Evolutionary conservation across 2,113 vertebrate genomes (phyloP), one percentile per base, ranked within the genome.

Genomic region (Martes martes): DNA sequence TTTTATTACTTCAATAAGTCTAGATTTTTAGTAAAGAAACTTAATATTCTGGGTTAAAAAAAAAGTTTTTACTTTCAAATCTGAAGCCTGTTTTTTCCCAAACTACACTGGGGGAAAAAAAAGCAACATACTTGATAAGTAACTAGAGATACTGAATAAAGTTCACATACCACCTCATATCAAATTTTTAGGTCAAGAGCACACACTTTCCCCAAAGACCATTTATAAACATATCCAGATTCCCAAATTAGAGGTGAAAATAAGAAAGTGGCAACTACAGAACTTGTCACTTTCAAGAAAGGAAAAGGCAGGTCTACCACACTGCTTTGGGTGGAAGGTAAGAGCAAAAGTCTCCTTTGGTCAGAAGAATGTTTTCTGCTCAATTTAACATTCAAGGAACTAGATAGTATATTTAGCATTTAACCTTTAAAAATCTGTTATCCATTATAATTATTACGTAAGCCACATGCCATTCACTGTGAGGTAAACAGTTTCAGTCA

Each of bases 1-100:
- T 96, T 95, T 89, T 95, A 94, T 96, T 95, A 79, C 55, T 89
- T 91, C 91, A 96, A 63, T 86, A 95, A 87, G 69, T 61, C 57
- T 94, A 96, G 45, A 81, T 63, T 82, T 50, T 94, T 91, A 96
- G 81, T 61, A 76, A 93, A 97, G 39, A 95, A 80, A 95, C 47
- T 85, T 69, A 92, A 95, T 84, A 93, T 93, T 89, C 28, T n/a
- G 82, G 21, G 26, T 91, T 18, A 33, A 45, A 91, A 97, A 97
- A 95, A 97, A 91, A 85, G n/a, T 26, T 36, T 97, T 86, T 84
- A 55, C 55, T 94, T 97, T 96, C 76, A 93, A 90, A 95, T 96
- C 76, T 93, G 39, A 96, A 95, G 80, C 0, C 69, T 5, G 1
- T 93, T 97, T 95, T 69, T 96, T 90, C 69, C 69, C 63, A 95